Evolutionary conservation across 2,113 vertebrate species (phyloP).

Genomic region (Rhynchopsitta pachyrhyncha): DNA sequence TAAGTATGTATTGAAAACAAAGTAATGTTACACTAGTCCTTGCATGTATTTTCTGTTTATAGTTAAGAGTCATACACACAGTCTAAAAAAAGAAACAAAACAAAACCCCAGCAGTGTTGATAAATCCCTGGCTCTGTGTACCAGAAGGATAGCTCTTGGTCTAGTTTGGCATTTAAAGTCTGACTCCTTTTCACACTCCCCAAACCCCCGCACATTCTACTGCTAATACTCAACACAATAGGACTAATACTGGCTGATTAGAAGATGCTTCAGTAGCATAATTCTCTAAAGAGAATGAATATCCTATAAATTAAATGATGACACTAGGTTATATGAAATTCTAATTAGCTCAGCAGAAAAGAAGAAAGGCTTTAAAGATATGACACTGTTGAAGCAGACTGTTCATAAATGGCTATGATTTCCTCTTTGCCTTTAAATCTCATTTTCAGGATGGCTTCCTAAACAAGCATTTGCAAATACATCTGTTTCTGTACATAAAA

Average conservation of each 20-base stretch:
- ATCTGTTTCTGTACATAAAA: not conserved
- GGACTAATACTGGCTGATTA: constrained; percentile 82
- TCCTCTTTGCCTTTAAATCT: not conserved
- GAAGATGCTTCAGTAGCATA: constrained; percentile 81
- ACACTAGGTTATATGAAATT: constrained; percentile 69
- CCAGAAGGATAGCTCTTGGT: constrained; percentile 74
- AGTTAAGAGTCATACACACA: not conserved
- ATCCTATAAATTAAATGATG: constrained; percentile 63
- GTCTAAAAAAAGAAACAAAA: not conserved
- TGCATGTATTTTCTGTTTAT: not conserved
- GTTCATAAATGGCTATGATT: not conserved
- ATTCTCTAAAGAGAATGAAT: constrained; percentile 63
- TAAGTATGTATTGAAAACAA: not conserved
- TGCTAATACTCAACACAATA: constrained; percentile 83
- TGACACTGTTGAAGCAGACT: constrained; percentile 28
- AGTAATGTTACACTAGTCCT: not conserved
- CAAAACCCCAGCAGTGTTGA: not conserved
- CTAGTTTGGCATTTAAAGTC: constrained; percentile 72
- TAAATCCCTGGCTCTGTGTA: constrained; percentile 60
- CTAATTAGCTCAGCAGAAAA: constrained; percentile 80
- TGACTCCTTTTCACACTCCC: constrained; percentile 70
- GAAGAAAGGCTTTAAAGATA: constrained; percentile 70
- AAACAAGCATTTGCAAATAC: not conserved
- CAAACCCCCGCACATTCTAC: constrained; percentile 77
- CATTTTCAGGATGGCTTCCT: not conserved